Percentiles rank a stretch among this genome's conserved stretches.
Evolutionary conservation across 2,888 invertebrate genomes (phyloP).

Genomic region (Panzeria rudis): DNA sequence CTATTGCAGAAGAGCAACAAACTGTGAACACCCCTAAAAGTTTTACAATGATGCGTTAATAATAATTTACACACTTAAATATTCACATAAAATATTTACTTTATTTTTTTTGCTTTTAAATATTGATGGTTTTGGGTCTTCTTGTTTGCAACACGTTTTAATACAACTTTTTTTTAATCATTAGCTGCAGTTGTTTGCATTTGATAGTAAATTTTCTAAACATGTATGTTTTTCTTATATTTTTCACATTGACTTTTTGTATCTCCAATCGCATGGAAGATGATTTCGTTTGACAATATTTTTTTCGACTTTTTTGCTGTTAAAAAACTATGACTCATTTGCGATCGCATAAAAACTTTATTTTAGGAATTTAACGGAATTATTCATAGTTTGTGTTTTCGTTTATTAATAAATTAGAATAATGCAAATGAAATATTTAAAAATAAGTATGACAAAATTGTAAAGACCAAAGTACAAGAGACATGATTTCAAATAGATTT

Average conservation of each 20-base stretch:
- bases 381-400: slow-evolving; percentile 43
- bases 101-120: background rate
- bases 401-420: slow-evolving; percentile 30
- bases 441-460: slow-evolving; percentile 42
- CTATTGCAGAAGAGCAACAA: background rate
- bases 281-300: slow-evolving; percentile 40
- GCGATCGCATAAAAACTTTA: slow-evolving; percentile 3
- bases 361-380: slow-evolving; percentile 41
- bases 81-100: slow-evolving; percentile 7
- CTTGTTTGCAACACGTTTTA: slow-evolving; percentile 23
- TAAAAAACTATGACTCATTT: slow-evolving; percentile 46
- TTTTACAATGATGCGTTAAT: background rate
- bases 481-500: slow-evolving; percentile 4
- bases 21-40: background rate
- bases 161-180: slow-evolving; percentile 23
- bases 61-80: background rate
- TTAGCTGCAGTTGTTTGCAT: slow-evolving; percentile 32
- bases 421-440: slow-evolving; percentile 34
- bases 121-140: slow-evolving; percentile 1
- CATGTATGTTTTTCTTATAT: slow-evolving; percentile 22
- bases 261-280: slow-evolving; percentile 26
- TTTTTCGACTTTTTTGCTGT: slow-evolving; percentile 20
- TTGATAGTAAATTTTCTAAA: slow-evolving; percentile 34
- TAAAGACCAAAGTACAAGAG: slow-evolving; percentile 18
- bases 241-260: background rate